phyloP scores from a whole-genome alignment of 2,113 vertebrate species.

The Notothenia rossii region DNA sequence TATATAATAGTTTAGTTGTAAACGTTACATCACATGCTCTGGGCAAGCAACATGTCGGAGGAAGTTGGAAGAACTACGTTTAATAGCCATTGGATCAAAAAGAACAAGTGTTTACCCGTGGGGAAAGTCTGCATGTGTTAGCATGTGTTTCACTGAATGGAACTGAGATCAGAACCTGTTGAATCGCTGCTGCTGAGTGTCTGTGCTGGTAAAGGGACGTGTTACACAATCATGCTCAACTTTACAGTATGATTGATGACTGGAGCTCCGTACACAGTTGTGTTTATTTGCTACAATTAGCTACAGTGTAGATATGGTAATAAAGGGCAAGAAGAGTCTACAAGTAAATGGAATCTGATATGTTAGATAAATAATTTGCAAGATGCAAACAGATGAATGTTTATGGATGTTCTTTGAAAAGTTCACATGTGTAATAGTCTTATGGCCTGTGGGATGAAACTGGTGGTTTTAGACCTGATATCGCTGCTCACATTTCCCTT shows the following conservation, averaged over 20 bases:
- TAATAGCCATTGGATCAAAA: neutral
- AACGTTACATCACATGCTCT: neutral
- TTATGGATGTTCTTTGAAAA: too few relatives aligned
- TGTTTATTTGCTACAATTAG: too few relatives aligned
- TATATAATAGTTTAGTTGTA: neutral
- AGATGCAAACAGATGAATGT: too few relatives aligned
- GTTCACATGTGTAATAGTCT: too few relatives aligned
- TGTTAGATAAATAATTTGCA: too few relatives aligned
- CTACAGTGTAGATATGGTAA: too few relatives aligned
- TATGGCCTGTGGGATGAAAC: too few relatives aligned
- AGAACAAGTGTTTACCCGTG: neutral
- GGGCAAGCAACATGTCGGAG: neutral
- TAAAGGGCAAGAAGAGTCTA: too few relatives aligned
- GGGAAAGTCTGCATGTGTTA: constrained; percentile 14
- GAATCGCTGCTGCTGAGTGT: constrained; percentile 5
- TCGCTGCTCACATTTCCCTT: neutral
- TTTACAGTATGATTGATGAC: constrained; percentile 37
- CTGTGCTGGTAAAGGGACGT: constrained; percentile 6
- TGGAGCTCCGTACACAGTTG: neutral
- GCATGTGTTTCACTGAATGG: constrained; percentile 39
- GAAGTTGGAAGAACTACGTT: neutral
- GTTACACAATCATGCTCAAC: constrained; percentile 60
- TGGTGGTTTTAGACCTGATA: too few relatives aligned
- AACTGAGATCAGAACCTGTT: constrained; percentile 38
- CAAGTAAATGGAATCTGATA: too few relatives aligned